phyloP scores from a whole-genome alignment of 2,888 invertebrate genomes.

The Drosophila siamana region DNA sequence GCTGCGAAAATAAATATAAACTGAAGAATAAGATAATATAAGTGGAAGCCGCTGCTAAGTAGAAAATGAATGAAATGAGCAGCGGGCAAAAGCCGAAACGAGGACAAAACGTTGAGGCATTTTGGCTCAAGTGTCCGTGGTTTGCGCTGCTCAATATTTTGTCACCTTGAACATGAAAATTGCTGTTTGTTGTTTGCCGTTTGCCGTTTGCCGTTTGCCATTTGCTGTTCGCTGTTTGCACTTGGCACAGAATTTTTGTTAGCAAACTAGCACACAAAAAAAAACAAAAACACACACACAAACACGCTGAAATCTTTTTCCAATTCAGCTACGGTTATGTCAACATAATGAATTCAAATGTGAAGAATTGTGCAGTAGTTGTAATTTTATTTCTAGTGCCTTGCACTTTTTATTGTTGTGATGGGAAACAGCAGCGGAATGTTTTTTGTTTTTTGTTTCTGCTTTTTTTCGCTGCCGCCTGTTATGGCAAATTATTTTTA shows the following conservation, averaged over 20 bases:
- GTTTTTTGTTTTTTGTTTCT: too few species aligned
- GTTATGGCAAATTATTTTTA: conserved; percentile 72
- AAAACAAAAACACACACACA: conserved; percentile 26
- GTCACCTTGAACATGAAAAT: conserved; percentile 82
- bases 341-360: conserved; percentile 31
- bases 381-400: background rate
- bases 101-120: conserved; percentile 53
- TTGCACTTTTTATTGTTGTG: conserved; percentile 33
- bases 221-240: too few species aligned
- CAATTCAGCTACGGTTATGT: conserved; percentile 23
- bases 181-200: conserved; percentile 51
- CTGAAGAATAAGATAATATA: too few species aligned
- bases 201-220: conserved; percentile 53
- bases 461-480: conserved; percentile 29
- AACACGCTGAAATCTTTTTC: background rate
- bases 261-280: conserved; percentile 65
- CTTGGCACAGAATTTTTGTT: conserved; percentile 76
- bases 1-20: too few species aligned
- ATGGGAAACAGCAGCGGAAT: conserved; percentile 33
- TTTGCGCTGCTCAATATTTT: conserved; percentile 71
- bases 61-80: background rate
- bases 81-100: conserved; percentile 4
- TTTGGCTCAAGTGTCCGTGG: too few species aligned
- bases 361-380: conserved; percentile 25
- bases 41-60: conserved; percentile 49